Conservation (phyloP, 2,113 vertebrate species). For the Dunckerocampus dactyliophorus region DNA sequence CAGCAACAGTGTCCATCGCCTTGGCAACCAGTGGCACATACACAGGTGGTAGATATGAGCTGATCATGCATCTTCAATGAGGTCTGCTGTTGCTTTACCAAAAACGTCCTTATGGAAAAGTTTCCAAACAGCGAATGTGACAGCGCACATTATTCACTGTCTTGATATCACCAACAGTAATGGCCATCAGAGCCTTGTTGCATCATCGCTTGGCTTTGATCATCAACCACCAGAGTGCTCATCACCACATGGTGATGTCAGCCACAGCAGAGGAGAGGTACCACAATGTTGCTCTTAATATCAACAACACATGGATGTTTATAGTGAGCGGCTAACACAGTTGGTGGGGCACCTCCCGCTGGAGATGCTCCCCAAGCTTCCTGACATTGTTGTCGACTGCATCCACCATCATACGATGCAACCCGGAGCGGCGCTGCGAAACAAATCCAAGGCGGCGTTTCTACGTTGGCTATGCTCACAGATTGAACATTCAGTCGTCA, state of each 20-base stretch:
- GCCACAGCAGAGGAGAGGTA: not conserved
- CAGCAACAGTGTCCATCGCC: too few species aligned
- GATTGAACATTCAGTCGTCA: not conserved
- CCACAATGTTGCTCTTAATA: not conserved
- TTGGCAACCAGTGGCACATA: too few species aligned
- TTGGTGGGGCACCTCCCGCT: slow-evolving; percentile 2
- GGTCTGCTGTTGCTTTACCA: too few species aligned
- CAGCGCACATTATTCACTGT: too few species aligned
- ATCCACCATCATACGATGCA: slow-evolving; percentile 1
- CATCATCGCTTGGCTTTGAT: not conserved
- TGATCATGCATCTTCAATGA: too few species aligned
- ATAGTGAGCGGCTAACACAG: slow-evolving; percentile 2
- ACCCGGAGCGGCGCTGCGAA: slow-evolving; percentile 1
- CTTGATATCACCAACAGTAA: not conserved
- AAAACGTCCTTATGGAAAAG: too few species aligned
- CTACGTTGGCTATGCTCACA: slow-evolving; percentile 5
- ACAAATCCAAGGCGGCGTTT: slow-evolving; percentile 4
- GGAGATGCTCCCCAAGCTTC: slow-evolving; percentile 4
- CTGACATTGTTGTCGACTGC: slow-evolving; percentile 5
- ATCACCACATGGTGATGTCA: slow-evolving; percentile 1
- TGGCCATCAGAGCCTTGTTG: slow-evolving; percentile 9
- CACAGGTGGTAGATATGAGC: too few species aligned
- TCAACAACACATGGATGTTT: not conserved
- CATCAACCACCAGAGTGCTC: not conserved
- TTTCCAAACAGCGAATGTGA: not conserved